A percentile compares a stretch with the other conserved stretches of the same genome.
These are phyloP conservation scores for Sylvietta virens DNA, from an alignment of 2,113 vertebrate species.

Conservation along the genomic window DNA sequence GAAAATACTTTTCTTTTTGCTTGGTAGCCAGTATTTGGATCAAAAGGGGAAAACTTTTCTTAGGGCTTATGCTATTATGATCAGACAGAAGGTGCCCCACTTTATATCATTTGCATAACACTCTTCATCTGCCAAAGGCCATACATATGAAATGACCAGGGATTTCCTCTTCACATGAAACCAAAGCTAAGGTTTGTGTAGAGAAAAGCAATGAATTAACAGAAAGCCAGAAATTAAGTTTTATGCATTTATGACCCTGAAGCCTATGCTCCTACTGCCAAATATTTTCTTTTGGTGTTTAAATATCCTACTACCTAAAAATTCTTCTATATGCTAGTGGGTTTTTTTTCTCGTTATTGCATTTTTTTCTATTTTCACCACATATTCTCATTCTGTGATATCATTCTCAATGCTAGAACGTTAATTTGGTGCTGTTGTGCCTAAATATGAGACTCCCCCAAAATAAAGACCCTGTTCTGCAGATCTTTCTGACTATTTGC, in stretches of 20 bases:
- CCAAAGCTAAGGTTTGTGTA: neutral
- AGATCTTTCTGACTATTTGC: neutral
- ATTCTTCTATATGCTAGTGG: neutral
- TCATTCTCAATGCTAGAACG: neutral
- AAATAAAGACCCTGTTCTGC: neutral
- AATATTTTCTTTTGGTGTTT: neutral
- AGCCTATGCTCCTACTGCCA: neutral
- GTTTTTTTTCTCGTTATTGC: neutral
- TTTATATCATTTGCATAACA: neutral
- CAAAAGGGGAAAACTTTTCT: neutral
- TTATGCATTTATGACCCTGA: neutral
- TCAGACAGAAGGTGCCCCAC: neutral
- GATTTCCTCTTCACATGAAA: neutral
- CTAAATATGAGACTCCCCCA: neutral
- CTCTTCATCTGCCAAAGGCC: neutral
- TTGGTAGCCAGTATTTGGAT: neutral
- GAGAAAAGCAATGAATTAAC: neutral
- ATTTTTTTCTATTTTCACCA: neutral
- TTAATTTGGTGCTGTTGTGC: neutral
- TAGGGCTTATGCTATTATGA: neutral
- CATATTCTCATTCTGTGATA: neutral
- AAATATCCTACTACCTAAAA: neutral
- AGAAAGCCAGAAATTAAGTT: neutral
- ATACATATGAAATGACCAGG: fast-evolving
- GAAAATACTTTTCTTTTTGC: neutral